Evolutionary conservation across 2,888 invertebrate species (phyloP).

Genomic region (Polyommatus iphigenia): DNA sequence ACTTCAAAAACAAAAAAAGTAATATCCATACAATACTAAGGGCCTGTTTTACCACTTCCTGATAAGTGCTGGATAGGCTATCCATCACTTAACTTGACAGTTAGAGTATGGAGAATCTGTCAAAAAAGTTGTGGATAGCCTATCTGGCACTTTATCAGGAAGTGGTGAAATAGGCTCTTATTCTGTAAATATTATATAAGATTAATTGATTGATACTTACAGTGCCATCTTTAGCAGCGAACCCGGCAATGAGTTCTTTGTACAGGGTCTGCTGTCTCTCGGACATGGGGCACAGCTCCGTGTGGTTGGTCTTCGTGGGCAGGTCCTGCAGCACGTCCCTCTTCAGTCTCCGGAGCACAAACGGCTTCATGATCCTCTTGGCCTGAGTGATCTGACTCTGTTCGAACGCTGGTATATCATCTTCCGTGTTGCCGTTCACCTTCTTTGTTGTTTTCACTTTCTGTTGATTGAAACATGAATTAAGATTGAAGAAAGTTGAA

Average conservation of each 20-base stretch:
- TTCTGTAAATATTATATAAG: no score
- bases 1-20: no score
- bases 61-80: no score
- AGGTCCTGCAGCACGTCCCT: slow-evolving; percentile 91
- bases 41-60: no score
- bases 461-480: slow-evolving; percentile 47
- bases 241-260: slow-evolving; percentile 84
- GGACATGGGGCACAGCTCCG: slow-evolving; percentile 83
- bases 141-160: no score
- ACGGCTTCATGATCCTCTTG: slow-evolving; percentile 97
- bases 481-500: background rate
- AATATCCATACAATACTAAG: no score
- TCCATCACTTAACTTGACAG: no score
- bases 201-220: no score
- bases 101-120: no score
- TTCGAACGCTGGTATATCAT: slow-evolving; percentile 89
- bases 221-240: slow-evolving; percentile 82
- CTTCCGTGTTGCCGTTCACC: slow-evolving; percentile 66
- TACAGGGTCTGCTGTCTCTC: slow-evolving; percentile 88
- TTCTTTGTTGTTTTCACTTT: slow-evolving; percentile 79
- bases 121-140: no score
- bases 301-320: slow-evolving; percentile 89
- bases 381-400: slow-evolving; percentile 94
- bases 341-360: slow-evolving; percentile 93
- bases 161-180: no score